Evolutionary conservation across 1,140 invertebrate species (phyloP).

Genomic region (Amphibalanus amphitrite): DNA sequence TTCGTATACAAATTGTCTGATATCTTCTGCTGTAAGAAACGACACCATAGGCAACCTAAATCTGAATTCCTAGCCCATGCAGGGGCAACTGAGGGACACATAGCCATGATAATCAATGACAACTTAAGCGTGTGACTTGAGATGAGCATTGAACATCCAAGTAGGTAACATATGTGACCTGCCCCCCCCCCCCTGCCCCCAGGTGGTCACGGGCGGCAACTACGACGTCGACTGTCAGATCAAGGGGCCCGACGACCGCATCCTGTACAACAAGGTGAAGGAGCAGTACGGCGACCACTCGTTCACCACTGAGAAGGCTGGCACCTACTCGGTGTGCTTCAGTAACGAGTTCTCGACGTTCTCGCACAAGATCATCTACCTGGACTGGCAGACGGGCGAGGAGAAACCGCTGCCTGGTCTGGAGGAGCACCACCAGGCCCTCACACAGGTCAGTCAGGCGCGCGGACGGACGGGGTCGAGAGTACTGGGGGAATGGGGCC

Average conservation of each 20-base stretch:
- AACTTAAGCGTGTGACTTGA: no score
- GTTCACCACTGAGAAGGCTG: constrained; percentile 14
- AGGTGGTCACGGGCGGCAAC: constrained; percentile 97
- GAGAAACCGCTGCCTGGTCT: constrained; percentile 67
- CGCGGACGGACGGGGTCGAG: no score
- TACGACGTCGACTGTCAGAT: constrained; percentile 95
- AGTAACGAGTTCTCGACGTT: constrained; percentile 99
- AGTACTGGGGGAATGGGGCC: no score
- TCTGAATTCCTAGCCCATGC: no score
- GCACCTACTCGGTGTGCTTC: constrained; percentile 51
- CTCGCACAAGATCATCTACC: constrained; percentile 98
- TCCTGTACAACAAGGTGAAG: constrained; percentile 81
- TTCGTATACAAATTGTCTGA: not conserved
- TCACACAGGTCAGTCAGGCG: constrained; percentile 67
- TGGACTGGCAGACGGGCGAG: constrained; percentile 93
- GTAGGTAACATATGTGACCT: no score
- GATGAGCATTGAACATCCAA: no score
- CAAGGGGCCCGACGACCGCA: constrained; percentile 68
- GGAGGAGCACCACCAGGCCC: constrained; percentile 74
- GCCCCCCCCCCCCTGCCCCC: no score
- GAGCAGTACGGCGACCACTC: constrained; percentile 30
- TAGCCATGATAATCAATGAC: no score
- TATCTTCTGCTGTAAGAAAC: no score
- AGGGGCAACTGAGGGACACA: no score
- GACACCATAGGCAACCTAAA: no score